phyloP scores from a whole-genome alignment of 2,797 vertebrate genomes.

The Coracias cyanogaster region DNA sequence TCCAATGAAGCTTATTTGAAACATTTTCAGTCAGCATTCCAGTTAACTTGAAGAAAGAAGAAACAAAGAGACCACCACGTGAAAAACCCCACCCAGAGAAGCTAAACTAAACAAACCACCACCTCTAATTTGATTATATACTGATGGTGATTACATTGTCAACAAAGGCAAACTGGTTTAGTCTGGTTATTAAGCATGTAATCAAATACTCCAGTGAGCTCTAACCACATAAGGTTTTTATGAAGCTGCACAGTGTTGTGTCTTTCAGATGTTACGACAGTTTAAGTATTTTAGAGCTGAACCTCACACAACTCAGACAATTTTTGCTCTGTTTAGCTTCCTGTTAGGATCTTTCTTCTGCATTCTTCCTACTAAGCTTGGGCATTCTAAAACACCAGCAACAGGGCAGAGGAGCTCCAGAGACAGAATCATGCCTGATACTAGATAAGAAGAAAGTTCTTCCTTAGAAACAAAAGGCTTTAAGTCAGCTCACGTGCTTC shows the following conservation, averaged over 20 bases:
- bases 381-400: background rate
- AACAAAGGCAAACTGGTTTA: background rate
- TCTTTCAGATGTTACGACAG: background rate
- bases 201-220: background rate
- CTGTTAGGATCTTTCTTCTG: background rate
- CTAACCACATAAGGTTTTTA: background rate
- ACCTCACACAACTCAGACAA: accelerated
- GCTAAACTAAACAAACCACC: background rate
- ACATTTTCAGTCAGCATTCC: background rate
- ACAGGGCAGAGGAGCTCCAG: background rate
- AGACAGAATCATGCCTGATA: background rate
- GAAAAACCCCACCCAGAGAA: background rate
- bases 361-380: background rate
- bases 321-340: background rate
- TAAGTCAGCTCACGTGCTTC: background rate
- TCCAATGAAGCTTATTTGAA: background rate
- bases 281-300: background rate
- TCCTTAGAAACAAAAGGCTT: background rate
- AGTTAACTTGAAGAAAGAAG: background rate
- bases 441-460: background rate
- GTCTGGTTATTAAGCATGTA: background rate
- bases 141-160: background rate
- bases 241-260: background rate
- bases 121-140: background rate
- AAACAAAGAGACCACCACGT: background rate